phyloP scores from a whole-genome alignment of 1,140 invertebrate species.

The Leptonema lineaticorne region DNA sequence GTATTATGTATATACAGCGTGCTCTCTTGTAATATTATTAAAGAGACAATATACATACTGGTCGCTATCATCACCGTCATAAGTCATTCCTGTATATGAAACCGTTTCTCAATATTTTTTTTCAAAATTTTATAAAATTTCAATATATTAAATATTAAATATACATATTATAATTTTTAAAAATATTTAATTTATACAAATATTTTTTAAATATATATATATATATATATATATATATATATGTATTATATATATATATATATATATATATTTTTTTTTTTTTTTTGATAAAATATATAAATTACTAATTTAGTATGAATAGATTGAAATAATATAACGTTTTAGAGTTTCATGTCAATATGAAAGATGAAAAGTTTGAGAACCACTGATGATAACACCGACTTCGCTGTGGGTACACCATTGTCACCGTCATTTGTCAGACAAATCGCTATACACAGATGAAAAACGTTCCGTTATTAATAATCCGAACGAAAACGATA shows the following conservation, averaged over 20 bases:
- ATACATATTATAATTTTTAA: neutral
- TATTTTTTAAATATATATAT: neutral
- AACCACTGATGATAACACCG: neutral
- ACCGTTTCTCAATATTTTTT: neutral
- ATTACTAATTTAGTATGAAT: neutral
- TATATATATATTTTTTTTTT: neutral
- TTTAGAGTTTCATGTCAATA: no score
- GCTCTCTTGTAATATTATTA: neutral
- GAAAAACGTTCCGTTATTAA: slow-evolving; percentile 39
- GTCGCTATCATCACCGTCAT: slow-evolving; percentile 35
- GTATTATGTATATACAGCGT: neutral
- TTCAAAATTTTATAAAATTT: neutral
- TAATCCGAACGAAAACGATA: slow-evolving; percentile 14
- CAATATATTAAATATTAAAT: neutral
- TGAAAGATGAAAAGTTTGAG: neutral
- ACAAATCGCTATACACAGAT: slow-evolving; percentile 40
- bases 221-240: neutral
- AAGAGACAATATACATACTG: slow-evolving; percentile 24
- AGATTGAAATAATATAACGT: no score
- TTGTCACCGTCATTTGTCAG: slow-evolving; percentile 40
- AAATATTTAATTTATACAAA: no score
- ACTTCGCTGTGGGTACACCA: slow-evolving; percentile 7
- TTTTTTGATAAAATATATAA: neutral
- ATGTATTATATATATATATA: neutral
- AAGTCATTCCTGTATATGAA: slow-evolving; percentile 20